Evolutionary conservation across 2,888 invertebrate genomes (phyloP), one percentile per base, ranked within the genome.

Genomic region (Lapara coniferarum): DNA sequence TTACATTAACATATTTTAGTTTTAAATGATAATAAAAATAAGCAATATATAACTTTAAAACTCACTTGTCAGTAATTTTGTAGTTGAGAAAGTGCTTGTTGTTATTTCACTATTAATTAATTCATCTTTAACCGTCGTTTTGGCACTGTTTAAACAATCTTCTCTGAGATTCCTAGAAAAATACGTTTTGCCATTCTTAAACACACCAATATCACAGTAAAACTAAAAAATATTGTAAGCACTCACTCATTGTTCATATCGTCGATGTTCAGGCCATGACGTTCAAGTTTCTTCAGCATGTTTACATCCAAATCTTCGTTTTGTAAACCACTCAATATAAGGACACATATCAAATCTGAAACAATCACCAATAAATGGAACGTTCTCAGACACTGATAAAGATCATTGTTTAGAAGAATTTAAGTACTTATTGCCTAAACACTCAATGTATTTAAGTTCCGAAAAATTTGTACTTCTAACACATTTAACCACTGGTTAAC

Each of bases 261-360:
- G 73, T 85, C 82, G 66, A 89, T 84, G 84, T 90, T 88, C 75
- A 91, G 86, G 77, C 90, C 88, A 79, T 88, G 83, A 51, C 83
- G 85, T 68, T 81, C 78, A 68, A 92, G 85, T 83, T 91, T 92
- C 77, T 79, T 81, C 77, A 90, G 74, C 71, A 87, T 80, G 75
- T 75, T 83, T 46, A 81, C 84, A 75, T 89, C 90, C 73, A 92
- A 75, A 55, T 92, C 92, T 66, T 91, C 91, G 73, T 89, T 91
- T 86, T 92, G 89, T 73, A 91, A 75, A 69, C 92, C 92, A 78
- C 88, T 90, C 78, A 91, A 81, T 75, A 91, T 74, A 73, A 93
- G 82, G 74, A 92, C 89, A 80, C 93, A 93, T 76, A 92, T 78
- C 53, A 93, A 72, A 89, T 92, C 93, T 93, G 90, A 74, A 92